These are phyloP conservation scores for Willowsia nigromaculata DNA, from an alignment of 2,888 invertebrate species.

Conservation along the genomic window DNA sequence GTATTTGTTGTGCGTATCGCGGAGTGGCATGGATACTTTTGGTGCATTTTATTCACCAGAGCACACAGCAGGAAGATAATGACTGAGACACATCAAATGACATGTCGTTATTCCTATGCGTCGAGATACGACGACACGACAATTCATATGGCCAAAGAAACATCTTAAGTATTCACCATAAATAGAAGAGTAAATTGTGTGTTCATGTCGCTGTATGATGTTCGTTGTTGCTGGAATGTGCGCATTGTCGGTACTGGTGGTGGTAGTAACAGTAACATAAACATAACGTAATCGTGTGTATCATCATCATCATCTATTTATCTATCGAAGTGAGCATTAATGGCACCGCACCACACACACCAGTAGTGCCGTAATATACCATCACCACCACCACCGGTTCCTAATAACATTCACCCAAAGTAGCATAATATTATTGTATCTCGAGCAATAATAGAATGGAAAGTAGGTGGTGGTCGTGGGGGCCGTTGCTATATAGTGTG, in stretches of 20 bases:
- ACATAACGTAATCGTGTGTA: conserved; percentile 15
- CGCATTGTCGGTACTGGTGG: neutral
- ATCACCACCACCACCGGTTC: neutral
- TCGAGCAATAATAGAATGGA: conserved; percentile 39
- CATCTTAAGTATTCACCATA: conserved; percentile 9
- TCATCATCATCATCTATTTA: conserved; percentile 36
- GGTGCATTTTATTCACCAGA: neutral
- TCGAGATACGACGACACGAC: neutral
- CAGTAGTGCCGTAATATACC: too few species aligned
- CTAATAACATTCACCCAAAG: conserved; percentile 26
- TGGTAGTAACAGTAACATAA: conserved; percentile 32
- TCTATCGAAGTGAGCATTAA: conserved; percentile 42
- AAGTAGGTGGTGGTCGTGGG: conserved; percentile 8
- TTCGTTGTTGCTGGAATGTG: conserved; percentile 20
- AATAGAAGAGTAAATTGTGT: conserved; percentile 2
- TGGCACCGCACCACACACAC: conserved; percentile 37
- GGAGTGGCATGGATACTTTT: neutral
- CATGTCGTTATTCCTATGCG: conserved; percentile 22
- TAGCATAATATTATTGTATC: conserved; percentile 37
- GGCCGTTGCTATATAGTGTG: too few species aligned
- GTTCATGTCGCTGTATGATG: neutral
- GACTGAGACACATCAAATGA: conserved; percentile 45
- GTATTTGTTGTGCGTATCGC: neutral
- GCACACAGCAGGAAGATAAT: conserved; percentile 35
- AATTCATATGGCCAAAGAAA: neutral